Evolutionary conservation across 2,888 invertebrate species (phyloP), one percentile per base, ranked within the genome.

Genomic region (Netelia fuscicornis): DNA sequence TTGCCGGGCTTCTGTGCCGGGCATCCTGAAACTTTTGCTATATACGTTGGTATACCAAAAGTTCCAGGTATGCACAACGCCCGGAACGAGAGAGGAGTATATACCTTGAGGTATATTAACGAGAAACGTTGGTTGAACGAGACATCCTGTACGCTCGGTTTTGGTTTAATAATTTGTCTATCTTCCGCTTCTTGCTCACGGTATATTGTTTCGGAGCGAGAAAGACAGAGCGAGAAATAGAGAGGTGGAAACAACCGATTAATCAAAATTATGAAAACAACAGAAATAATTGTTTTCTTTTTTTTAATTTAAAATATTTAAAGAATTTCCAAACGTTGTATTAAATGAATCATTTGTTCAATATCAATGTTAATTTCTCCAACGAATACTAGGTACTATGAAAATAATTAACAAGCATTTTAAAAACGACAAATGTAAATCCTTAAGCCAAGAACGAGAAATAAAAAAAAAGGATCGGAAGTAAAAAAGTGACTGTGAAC

Each of bases 1-100:
- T 93, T 93, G 92, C 92, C 89, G 87, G 93, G 93, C 91, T 93
- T 93, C 93, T 91, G 72, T 25, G 8, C 72, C 23, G 92, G 70
- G 23, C 91, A 92, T 92, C 92, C 93, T 92, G 91, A 91, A 90
- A 89, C 37, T 37, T 86, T 88, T 82, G 88, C 85, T 88, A 90
- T 89, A 89, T 88, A 87, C 84, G 37, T 13, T 23, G 17, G 9
- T 17, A 42, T 52, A 67, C 75, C 70, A 20, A 56, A 80, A 71
- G 67, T 62, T 80, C 54, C 67, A 76, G 70, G 58, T 8, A 71
- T 65, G 52, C 25, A 11, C 30, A 65, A 58, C 58, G 86, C 88
- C 88, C 89, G 90, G 89, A 90, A 89, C 90, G 88, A 89, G 90
- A 90, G 78, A 78, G 42, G 11, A 48, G 23, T 10, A 44, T 17